Evolutionary conservation across 2,113 vertebrate species (phyloP), one percentile per base, ranked within the genome.

Genomic region (Rhynchomys soricoides): DNA sequence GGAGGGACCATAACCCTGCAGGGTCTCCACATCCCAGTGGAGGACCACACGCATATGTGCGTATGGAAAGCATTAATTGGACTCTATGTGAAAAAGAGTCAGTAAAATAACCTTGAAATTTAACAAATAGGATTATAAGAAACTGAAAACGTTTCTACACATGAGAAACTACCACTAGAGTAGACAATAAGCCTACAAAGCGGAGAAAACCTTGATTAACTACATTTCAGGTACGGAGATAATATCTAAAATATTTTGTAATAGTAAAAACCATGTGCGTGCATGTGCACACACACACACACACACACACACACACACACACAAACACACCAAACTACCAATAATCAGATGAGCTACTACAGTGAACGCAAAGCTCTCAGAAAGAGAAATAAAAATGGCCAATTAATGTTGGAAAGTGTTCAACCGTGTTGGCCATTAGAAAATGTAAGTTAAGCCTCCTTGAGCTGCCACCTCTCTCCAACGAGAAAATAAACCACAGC

Each of bases 21-120:
- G 79, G 34, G 6, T 40, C 21, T 22, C 37, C 52, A 57, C 13
- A 26, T 21, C 37, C 52, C 21, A 15, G 21, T 40, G 21, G 21
- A 22, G 7, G 52, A 40, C 2, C 5, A 0, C 52, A 15, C 22
- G 34, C 10, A 7, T n/a, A 34, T 81, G 37, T 7, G 34, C 0
- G 0, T 24, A 3, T 57, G 52, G 52, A 17, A 81, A 57, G 52
- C 34, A 57, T 37, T 24, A n/a, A 13, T 13, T 22, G 10, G 17
- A 55, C 50, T 81, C 50, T 55, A 77, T 31, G 74, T 9, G 75
- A 78, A 34, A 50, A 17, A 17, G 31, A 31, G 34, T 19, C 17
- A 26, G 34, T 50, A 4, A 45, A 50, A 10, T 34, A 55, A 26
- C 21, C 52, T 57, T 40, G 21, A 52, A 40, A 26, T 26, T 40